Percentiles rank a stretch among this genome's conserved stretches.
Conservation (phyloP, 2,797 vertebrate genomes). For the Sebastes itinus region DNA sequence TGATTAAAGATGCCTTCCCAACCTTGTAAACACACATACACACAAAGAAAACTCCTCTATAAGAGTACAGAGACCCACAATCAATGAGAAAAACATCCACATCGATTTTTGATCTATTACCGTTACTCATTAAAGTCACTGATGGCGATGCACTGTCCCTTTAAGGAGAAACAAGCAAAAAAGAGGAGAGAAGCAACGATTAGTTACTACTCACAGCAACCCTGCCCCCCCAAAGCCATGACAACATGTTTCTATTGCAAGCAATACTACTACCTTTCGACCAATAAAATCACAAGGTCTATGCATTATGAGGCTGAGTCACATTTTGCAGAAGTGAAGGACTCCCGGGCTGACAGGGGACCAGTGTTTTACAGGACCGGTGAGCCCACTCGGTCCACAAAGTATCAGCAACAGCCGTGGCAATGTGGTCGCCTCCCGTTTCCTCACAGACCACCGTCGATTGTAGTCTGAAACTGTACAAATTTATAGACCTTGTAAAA, state of each 20-base stretch:
- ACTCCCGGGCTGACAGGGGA: slow-evolving; percentile 18
- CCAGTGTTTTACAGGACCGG: slow-evolving; percentile 14
- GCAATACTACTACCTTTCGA: slow-evolving; percentile 84
- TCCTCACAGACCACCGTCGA: background rate
- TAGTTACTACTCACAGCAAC: slow-evolving; percentile 66
- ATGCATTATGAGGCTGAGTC: slow-evolving; percentile 66
- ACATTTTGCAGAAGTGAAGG: slow-evolving; percentile 57
- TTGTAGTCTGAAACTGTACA: slow-evolving; percentile 25
- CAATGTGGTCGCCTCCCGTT: background rate
- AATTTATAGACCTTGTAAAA: slow-evolving; percentile 40
- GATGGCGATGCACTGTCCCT: slow-evolving; percentile 63
- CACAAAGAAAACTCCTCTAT: slow-evolving; percentile 65
- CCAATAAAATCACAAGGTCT: slow-evolving; percentile 86
- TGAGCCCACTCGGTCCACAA: slow-evolving; percentile 30
- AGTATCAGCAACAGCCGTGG: slow-evolving; percentile 15
- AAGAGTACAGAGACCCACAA: slow-evolving; percentile 73
- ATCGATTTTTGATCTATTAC: slow-evolving; percentile 69
- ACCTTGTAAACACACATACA: slow-evolving; percentile 67
- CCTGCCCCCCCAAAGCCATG: slow-evolving; percentile 60
- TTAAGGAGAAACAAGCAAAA: slow-evolving; percentile 72
- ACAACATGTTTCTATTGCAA: slow-evolving; percentile 84
- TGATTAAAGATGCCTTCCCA: slow-evolving; percentile 53
- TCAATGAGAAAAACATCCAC: slow-evolving; percentile 75
- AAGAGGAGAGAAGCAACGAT: slow-evolving; percentile 66
- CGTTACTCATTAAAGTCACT: slow-evolving; percentile 72